These are phyloP conservation scores for Nycteola revayana DNA, from an alignment of 2,888 invertebrate species.

Conservation along the genomic window DNA sequence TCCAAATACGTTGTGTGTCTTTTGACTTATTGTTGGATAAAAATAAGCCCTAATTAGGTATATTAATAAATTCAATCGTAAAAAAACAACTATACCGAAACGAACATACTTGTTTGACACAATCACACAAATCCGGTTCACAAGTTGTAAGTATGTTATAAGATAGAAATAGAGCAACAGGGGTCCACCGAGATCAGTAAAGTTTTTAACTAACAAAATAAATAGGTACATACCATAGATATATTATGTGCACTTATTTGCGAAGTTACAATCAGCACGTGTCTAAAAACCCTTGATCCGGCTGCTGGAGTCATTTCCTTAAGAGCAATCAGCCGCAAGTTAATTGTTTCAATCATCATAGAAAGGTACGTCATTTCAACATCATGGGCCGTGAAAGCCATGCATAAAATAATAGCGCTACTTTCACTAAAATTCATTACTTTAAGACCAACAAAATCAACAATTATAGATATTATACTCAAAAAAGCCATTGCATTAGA, in stretches of 20 bases:
- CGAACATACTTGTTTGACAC: too few species aligned
- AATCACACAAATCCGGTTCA: too few species aligned
- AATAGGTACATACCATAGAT: conserved; percentile 45
- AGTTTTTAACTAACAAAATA: too few species aligned
- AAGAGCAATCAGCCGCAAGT: conserved; percentile 38
- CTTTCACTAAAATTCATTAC: conserved; percentile 20
- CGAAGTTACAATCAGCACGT: conserved; percentile 46
- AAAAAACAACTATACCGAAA: too few species aligned
- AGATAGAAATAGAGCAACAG: too few species aligned
- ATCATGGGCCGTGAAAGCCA: conserved; percentile 51
- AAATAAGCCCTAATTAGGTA: too few species aligned
- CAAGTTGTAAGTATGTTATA: too few species aligned
- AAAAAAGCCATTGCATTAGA: conserved; percentile 19
- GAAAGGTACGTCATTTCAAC: conserved; percentile 49
- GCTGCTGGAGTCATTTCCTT: conserved; percentile 24
- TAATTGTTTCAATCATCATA: conserved; percentile 48
- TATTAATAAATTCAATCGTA: too few species aligned
- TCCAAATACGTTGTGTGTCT: too few species aligned
- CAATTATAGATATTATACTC: conserved; percentile 27
- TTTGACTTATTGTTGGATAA: too few species aligned
- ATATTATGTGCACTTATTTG: conserved; percentile 52
- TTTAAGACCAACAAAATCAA: conserved; percentile 42
- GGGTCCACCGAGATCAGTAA: too few species aligned
- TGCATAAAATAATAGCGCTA: conserved; percentile 29
- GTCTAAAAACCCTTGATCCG: conserved; percentile 51